phyloP scores from a whole-genome alignment of 23 tunicate species.

The Ciona savignyi region DNA sequence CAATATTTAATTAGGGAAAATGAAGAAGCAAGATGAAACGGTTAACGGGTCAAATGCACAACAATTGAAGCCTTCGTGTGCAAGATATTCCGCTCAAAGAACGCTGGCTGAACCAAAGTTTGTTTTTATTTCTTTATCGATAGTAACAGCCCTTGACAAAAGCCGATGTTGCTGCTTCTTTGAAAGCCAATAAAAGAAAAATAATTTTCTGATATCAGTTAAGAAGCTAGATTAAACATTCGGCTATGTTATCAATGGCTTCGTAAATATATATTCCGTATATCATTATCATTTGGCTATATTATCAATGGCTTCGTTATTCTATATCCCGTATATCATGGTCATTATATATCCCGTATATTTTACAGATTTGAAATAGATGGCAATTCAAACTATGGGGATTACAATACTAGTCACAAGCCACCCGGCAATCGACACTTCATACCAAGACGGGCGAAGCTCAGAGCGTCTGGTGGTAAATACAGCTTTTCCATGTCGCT shows the following conservation, averaged over 20 bases:
- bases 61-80: conserved; percentile 38
- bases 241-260: no score
- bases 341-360: not conserved
- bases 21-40: not conserved
- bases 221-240: no score
- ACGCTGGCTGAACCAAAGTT: conserved; percentile 77
- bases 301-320: no score
- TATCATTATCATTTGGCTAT: no score
- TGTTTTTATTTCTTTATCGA: no score
- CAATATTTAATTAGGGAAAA: not conserved
- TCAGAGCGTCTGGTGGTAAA: conserved; percentile 95
- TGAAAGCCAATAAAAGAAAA: no score
- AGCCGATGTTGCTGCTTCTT: no score
- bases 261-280: no score
- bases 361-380: conserved; percentile 66
- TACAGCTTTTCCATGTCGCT: no score
- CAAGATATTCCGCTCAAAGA: conserved; percentile 29
- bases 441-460: conserved; percentile 82
- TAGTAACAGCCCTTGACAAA: no score
- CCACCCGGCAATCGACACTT: conserved; percentile 96
- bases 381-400: conserved; percentile 79
- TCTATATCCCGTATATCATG: no score
- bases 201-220: no score
- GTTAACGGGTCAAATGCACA: not conserved
- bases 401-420: conserved; percentile 27